phyloP scores from a whole-genome alignment of 2,113 vertebrate species.

The Syrmaticus mikado region DNA sequence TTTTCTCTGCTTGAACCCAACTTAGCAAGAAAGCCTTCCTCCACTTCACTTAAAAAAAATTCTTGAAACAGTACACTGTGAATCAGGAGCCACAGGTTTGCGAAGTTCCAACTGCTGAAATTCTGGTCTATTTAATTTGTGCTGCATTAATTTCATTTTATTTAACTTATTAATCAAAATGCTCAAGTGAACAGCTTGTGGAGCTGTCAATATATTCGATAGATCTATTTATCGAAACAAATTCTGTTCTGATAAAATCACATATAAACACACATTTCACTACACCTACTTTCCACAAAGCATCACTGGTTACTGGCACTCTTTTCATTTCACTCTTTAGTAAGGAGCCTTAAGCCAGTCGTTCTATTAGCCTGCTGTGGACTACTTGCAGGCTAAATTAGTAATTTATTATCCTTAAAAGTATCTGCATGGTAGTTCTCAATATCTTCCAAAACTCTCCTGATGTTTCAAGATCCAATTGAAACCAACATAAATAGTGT shows the following conservation, averaged over 20 bases:
- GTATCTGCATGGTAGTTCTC: background rate
- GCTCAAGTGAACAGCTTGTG: background rate
- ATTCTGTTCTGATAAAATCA: background rate
- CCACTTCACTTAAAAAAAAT: background rate
- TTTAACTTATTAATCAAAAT: background rate
- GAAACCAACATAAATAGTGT: background rate
- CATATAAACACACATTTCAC: background rate
- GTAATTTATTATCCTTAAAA: background rate
- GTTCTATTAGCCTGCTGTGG: background rate
- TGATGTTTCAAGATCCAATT: background rate
- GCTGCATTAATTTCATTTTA: background rate
- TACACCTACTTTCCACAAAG: background rate
- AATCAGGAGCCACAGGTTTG: background rate
- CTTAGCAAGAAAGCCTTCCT: background rate
- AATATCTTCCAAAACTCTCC: background rate
- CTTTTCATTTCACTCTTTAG: background rate
- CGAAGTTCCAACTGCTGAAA: background rate
- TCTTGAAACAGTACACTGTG: background rate
- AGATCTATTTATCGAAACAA: background rate
- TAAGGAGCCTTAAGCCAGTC: background rate
- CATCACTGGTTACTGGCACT: background rate
- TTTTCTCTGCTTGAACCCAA: background rate
- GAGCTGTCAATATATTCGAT: background rate
- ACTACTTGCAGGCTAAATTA: background rate
- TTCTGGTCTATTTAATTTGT: background rate